Conservation (phyloP, 2,888 invertebrate genomes). For the Apocheima hispidaria region DNA sequence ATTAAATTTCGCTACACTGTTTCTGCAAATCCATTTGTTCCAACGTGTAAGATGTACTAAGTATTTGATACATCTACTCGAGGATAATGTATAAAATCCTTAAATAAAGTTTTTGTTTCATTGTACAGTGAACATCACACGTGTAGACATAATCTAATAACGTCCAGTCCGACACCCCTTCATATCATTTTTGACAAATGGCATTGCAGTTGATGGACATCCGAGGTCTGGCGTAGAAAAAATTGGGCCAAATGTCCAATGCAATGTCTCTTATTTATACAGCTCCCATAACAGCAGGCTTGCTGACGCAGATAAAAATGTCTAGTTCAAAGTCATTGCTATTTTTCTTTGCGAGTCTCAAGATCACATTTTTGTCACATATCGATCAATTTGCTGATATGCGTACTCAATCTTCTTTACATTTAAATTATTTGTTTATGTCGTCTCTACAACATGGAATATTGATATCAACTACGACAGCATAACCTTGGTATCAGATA, state of each 20-base stretch:
- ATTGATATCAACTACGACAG: constrained; percentile 3
- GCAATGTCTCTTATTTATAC: constrained; percentile 37
- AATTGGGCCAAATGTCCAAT: constrained; percentile 41
- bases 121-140: constrained; percentile 1
- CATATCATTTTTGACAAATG: constrained; percentile 45
- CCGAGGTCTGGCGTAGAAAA: constrained; percentile 43
- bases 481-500: constrained; percentile 15
- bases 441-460: constrained; percentile 4
- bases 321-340: constrained; percentile 29
- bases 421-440: constrained; percentile 4
- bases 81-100: neutral
- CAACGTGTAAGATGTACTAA: neutral
- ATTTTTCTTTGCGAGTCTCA: constrained; percentile 38
- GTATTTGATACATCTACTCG: neutral
- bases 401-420: neutral
- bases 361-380: constrained; percentile 33
- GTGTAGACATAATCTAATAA: constrained; percentile 35
- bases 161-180: constrained; percentile 32
- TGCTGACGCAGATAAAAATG: constrained; percentile 24
- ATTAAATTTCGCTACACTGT: neutral
- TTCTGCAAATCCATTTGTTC: constrained; percentile 10
- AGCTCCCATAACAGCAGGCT: constrained; percentile 29
- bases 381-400: constrained; percentile 27
- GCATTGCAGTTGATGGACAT: constrained; percentile 44
- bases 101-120: neutral